phyloP scores from a whole-genome alignment of 2,797 vertebrate species.

The Buphagus erythrorhynchus region DNA sequence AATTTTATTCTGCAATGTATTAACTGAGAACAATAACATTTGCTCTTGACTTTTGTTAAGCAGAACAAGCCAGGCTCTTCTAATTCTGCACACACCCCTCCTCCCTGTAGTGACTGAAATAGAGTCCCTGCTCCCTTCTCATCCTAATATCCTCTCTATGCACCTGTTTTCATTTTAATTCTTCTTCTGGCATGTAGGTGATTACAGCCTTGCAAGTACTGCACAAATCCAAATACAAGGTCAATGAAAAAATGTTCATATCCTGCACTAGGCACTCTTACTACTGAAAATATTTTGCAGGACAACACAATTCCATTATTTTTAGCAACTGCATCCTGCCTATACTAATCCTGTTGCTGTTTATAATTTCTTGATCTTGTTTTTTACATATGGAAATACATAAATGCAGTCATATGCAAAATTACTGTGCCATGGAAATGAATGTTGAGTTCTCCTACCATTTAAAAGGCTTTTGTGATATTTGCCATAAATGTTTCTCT shows the following conservation, averaged over 20 bases:
- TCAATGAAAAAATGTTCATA: neutral
- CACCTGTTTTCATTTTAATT: neutral
- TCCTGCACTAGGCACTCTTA: neutral
- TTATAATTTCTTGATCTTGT: neutral
- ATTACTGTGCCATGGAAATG: neutral
- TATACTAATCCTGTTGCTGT: neutral
- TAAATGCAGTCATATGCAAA: neutral
- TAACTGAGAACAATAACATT: neutral
- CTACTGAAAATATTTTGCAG: neutral
- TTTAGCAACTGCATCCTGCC: neutral
- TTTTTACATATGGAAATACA: neutral
- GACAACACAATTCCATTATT: neutral
- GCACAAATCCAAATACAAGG: neutral
- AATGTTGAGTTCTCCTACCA: neutral
- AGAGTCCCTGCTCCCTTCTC: neutral
- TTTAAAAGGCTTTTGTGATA: neutral
- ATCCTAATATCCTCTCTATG: neutral
- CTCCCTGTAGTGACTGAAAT: neutral
- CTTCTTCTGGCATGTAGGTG: neutral
- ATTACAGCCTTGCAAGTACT: neutral
- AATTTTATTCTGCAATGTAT: neutral
- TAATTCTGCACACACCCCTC: neutral
- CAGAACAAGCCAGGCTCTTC: neutral
- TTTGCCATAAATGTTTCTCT: neutral
- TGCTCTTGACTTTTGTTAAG: neutral